These are phyloP conservation scores for Caenorhabditis wallacei DNA, from an alignment of 2,888 invertebrate species.

Conservation along the genomic window DNA sequence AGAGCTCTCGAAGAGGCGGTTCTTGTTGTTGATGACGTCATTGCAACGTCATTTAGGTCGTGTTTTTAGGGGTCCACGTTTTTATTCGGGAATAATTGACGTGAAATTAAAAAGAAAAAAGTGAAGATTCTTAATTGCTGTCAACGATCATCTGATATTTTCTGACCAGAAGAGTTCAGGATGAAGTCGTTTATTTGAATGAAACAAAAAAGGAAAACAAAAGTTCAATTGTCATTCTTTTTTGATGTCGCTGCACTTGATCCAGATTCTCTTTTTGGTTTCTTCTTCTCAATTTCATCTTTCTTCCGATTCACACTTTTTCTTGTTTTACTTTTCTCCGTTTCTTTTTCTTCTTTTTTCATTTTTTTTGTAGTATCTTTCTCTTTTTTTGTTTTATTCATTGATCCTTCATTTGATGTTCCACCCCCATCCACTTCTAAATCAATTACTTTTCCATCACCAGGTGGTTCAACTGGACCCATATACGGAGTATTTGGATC, in stretches of 20 bases:
- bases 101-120: no score
- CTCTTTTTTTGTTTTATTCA: slow-evolving; percentile 29
- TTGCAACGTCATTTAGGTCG: background rate
- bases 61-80: slow-evolving; percentile 1
- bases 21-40: background rate
- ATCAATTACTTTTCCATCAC: slow-evolving; percentile 68
- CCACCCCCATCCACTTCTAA: slow-evolving; percentile 46
- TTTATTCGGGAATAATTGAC: background rate
- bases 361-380: slow-evolving; percentile 17
- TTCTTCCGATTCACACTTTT: slow-evolving; percentile 11
- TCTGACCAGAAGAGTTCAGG: no score
- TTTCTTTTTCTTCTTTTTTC: slow-evolving; percentile 20
- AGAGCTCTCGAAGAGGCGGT: background rate
- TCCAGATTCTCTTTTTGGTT: slow-evolving; percentile 27
- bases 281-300: slow-evolving; percentile 35
- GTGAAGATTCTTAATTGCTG: no score
- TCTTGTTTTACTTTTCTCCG: background rate
- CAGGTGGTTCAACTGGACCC: slow-evolving; percentile 69
- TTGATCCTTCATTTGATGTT: slow-evolving; percentile 33
- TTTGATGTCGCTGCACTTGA: background rate
- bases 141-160: no score
- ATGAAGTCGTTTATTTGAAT: background rate
- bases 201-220: background rate
- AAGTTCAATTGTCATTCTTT: slow-evolving; percentile 1
- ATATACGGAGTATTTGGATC: slow-evolving; percentile 66